Percentiles rank a stretch among this genome's conserved stretches.
Evolutionary conservation across 53 echinoderm and acorn worm genomes (phyloP).

Genomic region (Apostichopus leukothele): DNA sequence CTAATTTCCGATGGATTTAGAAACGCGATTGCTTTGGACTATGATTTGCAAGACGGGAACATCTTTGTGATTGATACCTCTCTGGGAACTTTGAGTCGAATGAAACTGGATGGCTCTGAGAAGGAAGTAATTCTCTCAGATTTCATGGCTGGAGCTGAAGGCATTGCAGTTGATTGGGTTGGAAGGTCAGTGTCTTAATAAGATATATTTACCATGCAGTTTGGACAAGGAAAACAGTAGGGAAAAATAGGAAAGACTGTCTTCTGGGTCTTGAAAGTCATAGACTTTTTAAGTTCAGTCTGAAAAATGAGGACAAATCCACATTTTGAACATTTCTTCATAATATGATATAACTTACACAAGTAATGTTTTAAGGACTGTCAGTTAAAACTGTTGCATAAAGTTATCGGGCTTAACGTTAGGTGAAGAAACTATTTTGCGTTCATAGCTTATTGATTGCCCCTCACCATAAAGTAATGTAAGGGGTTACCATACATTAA

Average conservation of each 20-base stretch:
- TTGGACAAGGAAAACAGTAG: neutral
- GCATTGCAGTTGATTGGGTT: conserved; percentile 91
- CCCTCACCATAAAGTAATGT: too few relatives aligned
- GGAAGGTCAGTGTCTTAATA: conserved; percentile 64
- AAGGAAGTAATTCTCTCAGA: conserved; percentile 63
- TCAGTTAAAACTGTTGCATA: too few relatives aligned
- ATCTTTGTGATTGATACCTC: conserved; percentile 68
- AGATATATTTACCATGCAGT: neutral
- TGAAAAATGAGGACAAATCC: too few relatives aligned
- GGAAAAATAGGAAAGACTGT: neutral
- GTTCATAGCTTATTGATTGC: too few relatives aligned
- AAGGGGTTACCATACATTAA: too few relatives aligned
- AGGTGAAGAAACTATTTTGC: too few relatives aligned
- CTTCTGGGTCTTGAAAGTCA: too few relatives aligned
- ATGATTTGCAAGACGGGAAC: conserved; percentile 62
- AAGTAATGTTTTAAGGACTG: too few relatives aligned
- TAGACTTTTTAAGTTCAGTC: too few relatives aligned
- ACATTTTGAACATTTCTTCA: too few relatives aligned
- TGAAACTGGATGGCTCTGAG: conserved; percentile 69
- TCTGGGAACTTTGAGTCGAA: conserved; percentile 42
- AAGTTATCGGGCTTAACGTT: too few relatives aligned
- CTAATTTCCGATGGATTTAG: conserved; percentile 68
- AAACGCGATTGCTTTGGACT: conserved; percentile 66
- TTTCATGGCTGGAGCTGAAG: conserved; percentile 65
- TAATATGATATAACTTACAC: too few relatives aligned